Evolutionary conservation across 2,113 vertebrate genomes (phyloP), one percentile per base, ranked within the genome.

Genomic region (Gavia stellata): DNA sequence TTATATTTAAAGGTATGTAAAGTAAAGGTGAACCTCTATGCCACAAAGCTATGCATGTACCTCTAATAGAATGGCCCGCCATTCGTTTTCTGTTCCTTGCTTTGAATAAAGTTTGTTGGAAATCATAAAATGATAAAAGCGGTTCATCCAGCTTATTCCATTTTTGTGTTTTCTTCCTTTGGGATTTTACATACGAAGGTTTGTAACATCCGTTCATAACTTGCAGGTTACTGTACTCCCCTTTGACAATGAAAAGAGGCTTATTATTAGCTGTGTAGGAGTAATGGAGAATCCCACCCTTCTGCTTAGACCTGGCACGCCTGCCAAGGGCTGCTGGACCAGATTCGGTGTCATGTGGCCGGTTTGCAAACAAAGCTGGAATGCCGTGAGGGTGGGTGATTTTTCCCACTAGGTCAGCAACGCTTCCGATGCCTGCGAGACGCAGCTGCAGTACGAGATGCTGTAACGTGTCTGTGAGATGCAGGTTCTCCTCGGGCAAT

Each of bases 101-200:
- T 56, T 59, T 78, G 84, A 97, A 95, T 97, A 97, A 97, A 97
- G 50, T 67, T 94, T 55, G 81, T 86, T 90, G 83, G 68, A 95
- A 96, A 86, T 74, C 21, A 9, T 5, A 2, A 65, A 77, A 40
- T 3, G 6, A 20, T 33, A 33, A 68, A 38, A 56, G 47, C 3
- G 14, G 33, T 40, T 49, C n/a, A 38, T 58, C 33, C 12, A 26
- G 20, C 23, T 1, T 4, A 44, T 67, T 36, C 4, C 1, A 6
- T 53, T 28, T 34, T 47, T 56, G 33, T 66, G 42, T 23, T 63
- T 38, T 70, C 34, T n/a, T 68, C 38, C 28, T 36, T 14, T 3
- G 36, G 14, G 7, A 5, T 52, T 47, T 78, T 10, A 16, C 18
- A 29, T 18, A 5, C 31, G 47, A 36, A 9, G 12, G 19, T 19